Conservation (phyloP, 2,113 vertebrate genomes). For the Sapajus apella region DNA sequence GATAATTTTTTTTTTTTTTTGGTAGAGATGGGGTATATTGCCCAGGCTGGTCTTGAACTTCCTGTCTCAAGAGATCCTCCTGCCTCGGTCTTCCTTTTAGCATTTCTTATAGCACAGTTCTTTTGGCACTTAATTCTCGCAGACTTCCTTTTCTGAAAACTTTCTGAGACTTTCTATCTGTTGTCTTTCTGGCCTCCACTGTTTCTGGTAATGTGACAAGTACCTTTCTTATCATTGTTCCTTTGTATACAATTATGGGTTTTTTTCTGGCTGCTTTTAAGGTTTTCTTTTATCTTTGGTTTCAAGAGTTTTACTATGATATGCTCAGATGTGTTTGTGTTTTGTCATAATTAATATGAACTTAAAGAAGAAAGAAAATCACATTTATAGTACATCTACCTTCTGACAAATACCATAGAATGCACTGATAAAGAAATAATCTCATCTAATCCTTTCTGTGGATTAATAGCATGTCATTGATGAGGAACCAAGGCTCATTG, state of each 20-base stretch:
- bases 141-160: neutral
- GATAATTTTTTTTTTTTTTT: no score
- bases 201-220: neutral
- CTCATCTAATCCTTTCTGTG: neutral
- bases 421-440: neutral
- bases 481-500: neutral
- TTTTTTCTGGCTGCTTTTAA: neutral
- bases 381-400: neutral
- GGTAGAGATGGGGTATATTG: no score
- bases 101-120: neutral
- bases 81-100: neutral
- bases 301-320: neutral
- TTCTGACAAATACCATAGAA: neutral
- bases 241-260: neutral
- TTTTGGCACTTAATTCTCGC: neutral
- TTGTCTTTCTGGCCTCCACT: neutral
- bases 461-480: neutral
- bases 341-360: neutral
- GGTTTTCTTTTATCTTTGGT: neutral
- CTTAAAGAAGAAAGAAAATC: neutral
- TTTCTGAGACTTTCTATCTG: neutral
- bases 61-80: no score
- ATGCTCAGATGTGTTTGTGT: neutral
- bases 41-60: no score
- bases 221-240: neutral